These are phyloP conservation scores for Micronycteris hirsuta DNA, from an alignment of 2,113 vertebrate species.

Conservation along the genomic window DNA sequence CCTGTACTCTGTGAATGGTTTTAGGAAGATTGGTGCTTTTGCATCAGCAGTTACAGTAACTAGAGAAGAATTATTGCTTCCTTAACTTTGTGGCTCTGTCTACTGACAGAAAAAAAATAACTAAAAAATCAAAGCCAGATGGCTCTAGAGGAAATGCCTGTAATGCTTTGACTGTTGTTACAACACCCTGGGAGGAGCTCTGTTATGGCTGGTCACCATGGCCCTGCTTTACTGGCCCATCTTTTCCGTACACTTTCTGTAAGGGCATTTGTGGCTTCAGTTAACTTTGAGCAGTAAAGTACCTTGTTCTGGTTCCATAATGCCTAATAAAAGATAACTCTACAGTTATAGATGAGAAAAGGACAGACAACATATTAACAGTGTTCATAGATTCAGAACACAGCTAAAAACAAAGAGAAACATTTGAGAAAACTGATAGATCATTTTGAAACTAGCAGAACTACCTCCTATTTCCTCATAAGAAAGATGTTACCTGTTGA, in stretches of 20 bases:
- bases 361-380: background rate
- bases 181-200: constrained; percentile 45
- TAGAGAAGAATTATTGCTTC: constrained; percentile 69
- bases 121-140: constrained; percentile 66
- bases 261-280: background rate
- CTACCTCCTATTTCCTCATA: background rate
- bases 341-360: background rate
- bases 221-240: constrained; percentile 27
- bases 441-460: constrained; percentile 7
- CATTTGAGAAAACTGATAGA: background rate
- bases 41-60: constrained; percentile 50
- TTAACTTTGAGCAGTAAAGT: constrained; percentile 22
- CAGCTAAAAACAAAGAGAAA: background rate
- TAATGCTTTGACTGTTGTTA: constrained; percentile 60
- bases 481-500: background rate
- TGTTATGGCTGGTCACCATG: constrained; percentile 52
- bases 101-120: constrained; percentile 34
- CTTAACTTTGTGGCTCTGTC: constrained; percentile 64
- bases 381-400: background rate
- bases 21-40: constrained; percentile 35
- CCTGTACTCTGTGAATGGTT: background rate
- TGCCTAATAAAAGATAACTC: background rate
- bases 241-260: constrained; percentile 57
- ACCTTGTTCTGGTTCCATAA: background rate
- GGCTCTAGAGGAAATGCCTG: constrained; percentile 63